Base-by-base conservation (phyloP, 1,140 invertebrate genomes). In the Drosophila carrolli region DNA sequence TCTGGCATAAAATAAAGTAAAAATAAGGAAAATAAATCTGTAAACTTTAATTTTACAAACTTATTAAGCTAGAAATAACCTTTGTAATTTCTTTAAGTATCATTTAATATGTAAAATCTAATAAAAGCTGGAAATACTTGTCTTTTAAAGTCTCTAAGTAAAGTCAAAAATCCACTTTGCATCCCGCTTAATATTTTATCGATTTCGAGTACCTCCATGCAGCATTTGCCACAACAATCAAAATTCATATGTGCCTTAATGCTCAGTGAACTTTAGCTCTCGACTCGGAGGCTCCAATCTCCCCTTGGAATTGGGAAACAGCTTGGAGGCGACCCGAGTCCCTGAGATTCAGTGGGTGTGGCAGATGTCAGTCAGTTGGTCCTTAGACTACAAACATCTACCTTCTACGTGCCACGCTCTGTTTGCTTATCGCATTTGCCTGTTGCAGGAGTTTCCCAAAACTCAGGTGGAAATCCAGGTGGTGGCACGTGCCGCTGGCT, bases 341-440 rank as follows among this genome's bases (percentile, higher is more conserved):
- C 13, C n/a, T 0, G 4, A 8, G 35, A 54, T 41, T 32, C 62
- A 43, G 71, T 68, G 68, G 62, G 27, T 38, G 67, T 57, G 67
- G 65, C 59, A 59, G 60, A 60, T 84, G 81, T 63, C 81, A 72
- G 40, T 61, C 59, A 46, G 46, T 47, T 53, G 47, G 27, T 55
- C 38, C 35, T 57, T 23, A 47, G 71, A 38, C 32, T 13, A 41
- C 27, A 41, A 10, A 10, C 50, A 9, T 61, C 40, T 6, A 63
- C 38, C 38, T 11, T n/a, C 23, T 79, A 84, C 81, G 82, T 85
- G 82, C 83, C 65, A 70, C 74, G 73, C 59, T 77, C 83, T 89
- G 83, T 89, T 83, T 89, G 79, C 56, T 77, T 72, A 88, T 67
- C 60, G 65, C 78, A 80, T 84, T 84, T 71, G 72, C 53, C 71